Conservation (phyloP, 2,888 invertebrate genomes). For the Piscicola geometra region DNA sequence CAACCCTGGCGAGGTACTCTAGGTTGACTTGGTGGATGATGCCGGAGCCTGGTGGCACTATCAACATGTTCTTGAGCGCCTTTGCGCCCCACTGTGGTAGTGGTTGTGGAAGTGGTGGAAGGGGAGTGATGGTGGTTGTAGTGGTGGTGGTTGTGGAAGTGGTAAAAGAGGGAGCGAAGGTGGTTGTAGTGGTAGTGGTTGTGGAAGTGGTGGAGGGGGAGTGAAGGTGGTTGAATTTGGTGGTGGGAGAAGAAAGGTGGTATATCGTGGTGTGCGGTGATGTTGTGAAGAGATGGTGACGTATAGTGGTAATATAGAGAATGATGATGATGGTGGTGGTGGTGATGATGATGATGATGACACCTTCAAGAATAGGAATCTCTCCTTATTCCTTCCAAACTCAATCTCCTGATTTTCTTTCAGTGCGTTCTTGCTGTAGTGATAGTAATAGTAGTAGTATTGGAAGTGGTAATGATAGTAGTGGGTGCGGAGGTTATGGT, state of each 20-base stretch:
- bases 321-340: background rate
- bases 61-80: slow-evolving; percentile 89
- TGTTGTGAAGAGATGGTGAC: too few relatives aligned
- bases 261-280: too few relatives aligned
- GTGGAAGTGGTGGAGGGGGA: background rate
- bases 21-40: slow-evolving; percentile 98
- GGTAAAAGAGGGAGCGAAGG: too few relatives aligned
- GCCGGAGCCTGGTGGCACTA: slow-evolving; percentile 95
- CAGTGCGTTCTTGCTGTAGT: slow-evolving; percentile 62
- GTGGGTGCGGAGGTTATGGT: too few relatives aligned
- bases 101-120: slow-evolving; percentile 37
- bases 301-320: too few relatives aligned
- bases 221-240: too few relatives aligned
- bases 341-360: slow-evolving; percentile 35
- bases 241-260: too few relatives aligned
- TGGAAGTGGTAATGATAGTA: too few relatives aligned
- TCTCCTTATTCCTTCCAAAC: slow-evolving; percentile 87
- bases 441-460: too few relatives aligned
- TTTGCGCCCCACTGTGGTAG: slow-evolving; percentile 95
- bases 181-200: background rate
- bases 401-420: slow-evolving; percentile 88
- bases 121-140: background rate
- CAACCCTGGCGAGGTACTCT: slow-evolving; percentile 85
- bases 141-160: background rate
- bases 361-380: slow-evolving; percentile 92